phyloP scores from a whole-genome alignment of 2,888 invertebrate species.

The Argynnis bischoffii region DNA sequence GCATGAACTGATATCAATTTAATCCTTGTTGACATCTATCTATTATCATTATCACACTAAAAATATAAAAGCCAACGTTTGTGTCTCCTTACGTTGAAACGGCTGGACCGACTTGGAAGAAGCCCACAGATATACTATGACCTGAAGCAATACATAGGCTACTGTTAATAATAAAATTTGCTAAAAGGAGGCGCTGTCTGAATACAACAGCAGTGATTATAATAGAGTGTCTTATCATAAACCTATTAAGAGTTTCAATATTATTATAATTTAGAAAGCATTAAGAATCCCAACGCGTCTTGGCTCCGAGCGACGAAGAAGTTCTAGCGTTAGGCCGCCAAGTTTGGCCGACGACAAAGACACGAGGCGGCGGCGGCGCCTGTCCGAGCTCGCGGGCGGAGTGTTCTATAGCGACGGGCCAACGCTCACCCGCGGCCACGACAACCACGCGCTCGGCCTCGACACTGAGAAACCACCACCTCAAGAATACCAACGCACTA shows the following conservation, averaged over 20 bases:
- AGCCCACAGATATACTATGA: too few species aligned
- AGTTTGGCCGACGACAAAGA: constrained; percentile 71
- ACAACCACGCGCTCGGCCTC: constrained; percentile 68
- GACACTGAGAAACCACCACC: constrained; percentile 65
- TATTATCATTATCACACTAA: too few species aligned
- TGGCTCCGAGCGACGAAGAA: constrained; percentile 68
- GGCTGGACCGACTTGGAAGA: too few species aligned
- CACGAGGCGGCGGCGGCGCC: constrained; percentile 68
- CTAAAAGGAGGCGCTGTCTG: too few species aligned
- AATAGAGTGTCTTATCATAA: not conserved
- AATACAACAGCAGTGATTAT: too few species aligned
- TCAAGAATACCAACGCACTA: constrained; percentile 53
- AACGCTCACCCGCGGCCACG: constrained; percentile 57
- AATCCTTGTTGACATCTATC: too few species aligned
- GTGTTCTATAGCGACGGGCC: constrained; percentile 74
- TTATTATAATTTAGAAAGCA: constrained; percentile 54
- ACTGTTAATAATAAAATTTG: too few species aligned
- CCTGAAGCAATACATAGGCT: too few species aligned
- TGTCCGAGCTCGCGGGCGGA: constrained; percentile 76
- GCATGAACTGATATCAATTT: too few species aligned
- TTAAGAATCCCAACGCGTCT: constrained; percentile 65
- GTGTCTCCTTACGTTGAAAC: too few species aligned
- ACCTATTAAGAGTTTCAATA: not conserved
- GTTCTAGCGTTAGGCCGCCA: constrained; percentile 73
- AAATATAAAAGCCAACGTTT: too few species aligned